Conservation (phyloP, 2,797 vertebrate species). For the Manis crassicaudata region DNA sequence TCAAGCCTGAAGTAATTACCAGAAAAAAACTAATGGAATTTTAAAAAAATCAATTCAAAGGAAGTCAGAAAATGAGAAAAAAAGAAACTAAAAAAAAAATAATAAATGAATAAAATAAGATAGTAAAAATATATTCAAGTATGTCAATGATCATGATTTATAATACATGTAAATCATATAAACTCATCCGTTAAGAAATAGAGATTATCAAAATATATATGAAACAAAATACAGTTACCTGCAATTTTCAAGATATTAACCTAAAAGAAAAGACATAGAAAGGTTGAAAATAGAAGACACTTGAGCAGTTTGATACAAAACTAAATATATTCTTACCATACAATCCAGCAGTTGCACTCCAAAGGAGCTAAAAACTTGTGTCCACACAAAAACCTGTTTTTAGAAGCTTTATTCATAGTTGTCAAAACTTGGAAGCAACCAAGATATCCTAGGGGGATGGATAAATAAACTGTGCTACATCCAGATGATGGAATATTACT, state of each 20-base stretch:
- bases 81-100: not conserved
- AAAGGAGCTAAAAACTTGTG: not conserved
- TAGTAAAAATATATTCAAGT: slow-evolving; percentile 18
- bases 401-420: not conserved
- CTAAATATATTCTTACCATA: not conserved
- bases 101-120: not conserved
- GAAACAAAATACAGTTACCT: not conserved
- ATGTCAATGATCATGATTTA: not conserved
- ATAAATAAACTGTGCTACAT: not conserved
- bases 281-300: not conserved
- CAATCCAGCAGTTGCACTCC: not conserved
- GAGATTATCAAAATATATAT: not conserved
- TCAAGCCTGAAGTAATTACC: not conserved
- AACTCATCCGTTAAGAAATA: not conserved
- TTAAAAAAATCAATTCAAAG: not conserved
- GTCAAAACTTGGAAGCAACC: not conserved
- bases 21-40: slow-evolving; percentile 10
- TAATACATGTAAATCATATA: not conserved
- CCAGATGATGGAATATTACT: not conserved
- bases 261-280: not conserved
- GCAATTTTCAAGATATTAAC: not conserved
- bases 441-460: not conserved
- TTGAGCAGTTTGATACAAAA: not conserved
- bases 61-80: not conserved
- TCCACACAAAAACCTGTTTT: not conserved